Conservation (phyloP, 2,113 vertebrate species). For the Athene noctua region DNA sequence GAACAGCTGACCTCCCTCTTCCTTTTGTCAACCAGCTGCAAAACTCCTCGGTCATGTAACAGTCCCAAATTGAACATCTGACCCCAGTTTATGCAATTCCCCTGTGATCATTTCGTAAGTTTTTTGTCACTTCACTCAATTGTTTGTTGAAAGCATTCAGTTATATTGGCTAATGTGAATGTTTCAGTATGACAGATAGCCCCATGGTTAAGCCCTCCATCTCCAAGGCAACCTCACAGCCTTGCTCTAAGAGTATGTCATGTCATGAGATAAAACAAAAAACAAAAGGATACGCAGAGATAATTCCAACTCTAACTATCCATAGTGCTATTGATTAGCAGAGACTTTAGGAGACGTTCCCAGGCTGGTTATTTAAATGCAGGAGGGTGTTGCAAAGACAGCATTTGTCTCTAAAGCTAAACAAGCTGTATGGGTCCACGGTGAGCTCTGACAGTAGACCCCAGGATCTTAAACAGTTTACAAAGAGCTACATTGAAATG, state of each 20-base stretch:
- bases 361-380: neutral
- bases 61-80: slow-evolving; percentile 24
- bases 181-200: neutral
- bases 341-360: neutral
- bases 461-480: neutral
- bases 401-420: neutral
- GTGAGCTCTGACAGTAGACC: neutral
- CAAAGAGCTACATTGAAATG: neutral
- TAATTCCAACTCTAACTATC: neutral
- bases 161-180: neutral
- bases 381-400: neutral
- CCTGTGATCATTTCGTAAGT: slow-evolving; percentile 1
- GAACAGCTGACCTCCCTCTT: slow-evolving; percentile 30
- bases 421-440: neutral
- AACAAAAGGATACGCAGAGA: accelerated
- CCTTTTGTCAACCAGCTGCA: slow-evolving; percentile 15
- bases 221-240: slow-evolving; percentile 33
- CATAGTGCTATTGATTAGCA: neutral
- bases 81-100: slow-evolving; percentile 52
- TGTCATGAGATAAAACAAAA: neutral
- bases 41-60: neutral
- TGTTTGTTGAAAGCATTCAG: slow-evolving; percentile 26
- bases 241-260: neutral
- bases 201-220: neutral
- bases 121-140: slow-evolving; percentile 54